Evolutionary conservation across 2,888 invertebrate genomes (phyloP), one percentile per base, ranked within the genome.

Genomic region (Opisthograptis luteolata): DNA sequence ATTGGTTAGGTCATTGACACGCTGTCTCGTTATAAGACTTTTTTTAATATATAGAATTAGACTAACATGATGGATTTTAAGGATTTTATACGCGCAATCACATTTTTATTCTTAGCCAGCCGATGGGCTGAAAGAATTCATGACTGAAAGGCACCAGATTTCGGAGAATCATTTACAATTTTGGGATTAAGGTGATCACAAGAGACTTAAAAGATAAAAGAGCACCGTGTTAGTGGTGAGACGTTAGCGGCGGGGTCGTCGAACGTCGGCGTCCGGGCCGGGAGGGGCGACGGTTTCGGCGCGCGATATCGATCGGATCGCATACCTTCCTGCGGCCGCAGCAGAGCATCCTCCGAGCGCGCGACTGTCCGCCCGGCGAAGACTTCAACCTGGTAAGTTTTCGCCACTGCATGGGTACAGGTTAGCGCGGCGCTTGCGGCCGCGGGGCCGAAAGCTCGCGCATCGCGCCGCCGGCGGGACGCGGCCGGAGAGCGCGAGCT

Each of bases 281-380:
- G 87, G 85, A 85, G 86, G 88, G 86, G 87, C 83, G 84, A 76
- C 79, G 79, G 84, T 85, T 87, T 84, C 84, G 87, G 87, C 86
- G 86, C 83, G 81, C 80, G 84, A 77, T 82, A 92, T 86, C 84
- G 91, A 91, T 84, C 91, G 83, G 67, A 79, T 76, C 78, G 80
- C 85, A 93, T 92, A 96, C 96, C 96, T 96, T 96, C 93, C 96
- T 96, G 92, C 96, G 95, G 93, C 96, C 96, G 94, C 96, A 96
- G 94, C 96, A 96, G 93, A 96, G 96, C 96, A 96, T 96, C 93
- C 94, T 95, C 93, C 95, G 94, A 93, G 95, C 95, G 92, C 94
- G 94, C 82, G 89, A 88, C 79, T 84, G 89, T 81, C 88, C 90
- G 86, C 90, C 88, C 91, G 93, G 92, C 92, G 93, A 92, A 92